phyloP scores from a whole-genome alignment of 2,113 vertebrate species.

The Melospiza georgiana region DNA sequence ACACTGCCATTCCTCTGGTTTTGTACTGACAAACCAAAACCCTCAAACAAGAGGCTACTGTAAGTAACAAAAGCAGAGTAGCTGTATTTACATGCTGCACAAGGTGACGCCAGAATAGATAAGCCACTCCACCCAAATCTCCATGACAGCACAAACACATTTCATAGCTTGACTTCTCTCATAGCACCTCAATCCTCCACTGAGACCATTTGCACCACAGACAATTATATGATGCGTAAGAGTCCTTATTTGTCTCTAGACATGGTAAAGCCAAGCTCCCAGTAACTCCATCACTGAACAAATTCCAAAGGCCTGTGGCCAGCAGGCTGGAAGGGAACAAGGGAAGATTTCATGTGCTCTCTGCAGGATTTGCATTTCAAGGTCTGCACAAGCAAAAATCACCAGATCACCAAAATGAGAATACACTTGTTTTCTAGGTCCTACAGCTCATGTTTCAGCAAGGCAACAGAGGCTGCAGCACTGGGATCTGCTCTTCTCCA shows the following conservation, averaged over 20 bases:
- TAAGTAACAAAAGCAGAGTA: neutral
- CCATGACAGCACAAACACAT: neutral
- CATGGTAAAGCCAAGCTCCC: neutral
- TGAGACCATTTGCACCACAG: neutral
- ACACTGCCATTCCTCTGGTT: neutral
- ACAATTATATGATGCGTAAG: fast-evolving
- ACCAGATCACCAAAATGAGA: neutral
- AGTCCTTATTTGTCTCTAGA: neutral
- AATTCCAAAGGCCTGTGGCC: neutral
- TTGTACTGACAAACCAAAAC: neutral
- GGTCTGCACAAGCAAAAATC: neutral
- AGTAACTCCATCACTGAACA: neutral
- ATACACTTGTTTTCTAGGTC: neutral
- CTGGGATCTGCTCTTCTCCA: neutral
- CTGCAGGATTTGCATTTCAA: neutral
- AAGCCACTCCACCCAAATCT: neutral
- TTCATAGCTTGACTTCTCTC: neutral
- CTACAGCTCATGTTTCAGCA: neutral
- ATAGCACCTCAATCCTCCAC: neutral
- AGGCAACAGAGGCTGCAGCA: neutral
- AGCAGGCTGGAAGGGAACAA: neutral
- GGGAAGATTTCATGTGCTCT: neutral
- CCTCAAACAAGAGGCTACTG: neutral
- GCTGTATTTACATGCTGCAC: neutral
- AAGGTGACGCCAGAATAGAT: neutral